Evolutionary conservation across 2,113 vertebrate species (phyloP).

Genomic region (Ranitomeya imitator): DNA sequence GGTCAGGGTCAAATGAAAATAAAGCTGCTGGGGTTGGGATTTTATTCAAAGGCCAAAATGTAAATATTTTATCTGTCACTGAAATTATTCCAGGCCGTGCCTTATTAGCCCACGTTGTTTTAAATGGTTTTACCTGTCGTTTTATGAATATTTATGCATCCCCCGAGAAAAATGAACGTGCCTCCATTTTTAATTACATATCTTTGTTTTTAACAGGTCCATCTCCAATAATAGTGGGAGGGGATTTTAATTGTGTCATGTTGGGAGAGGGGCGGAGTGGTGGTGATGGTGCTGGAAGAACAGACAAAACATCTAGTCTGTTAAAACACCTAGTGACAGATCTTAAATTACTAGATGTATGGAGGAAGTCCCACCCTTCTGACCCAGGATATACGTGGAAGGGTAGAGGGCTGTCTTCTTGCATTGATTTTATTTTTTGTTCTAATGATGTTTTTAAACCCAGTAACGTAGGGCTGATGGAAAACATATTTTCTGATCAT

Average conservation of each 20-base stretch:
- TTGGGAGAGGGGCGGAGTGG: background rate
- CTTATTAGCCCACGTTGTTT: background rate
- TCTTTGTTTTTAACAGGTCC: no score
- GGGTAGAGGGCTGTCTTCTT: background rate
- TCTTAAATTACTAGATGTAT: background rate
- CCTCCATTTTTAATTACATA: no score
- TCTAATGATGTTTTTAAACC: no score
- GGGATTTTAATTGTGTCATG: background rate
- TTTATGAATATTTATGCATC: slow-evolving; percentile 4
- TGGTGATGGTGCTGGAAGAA: background rate
- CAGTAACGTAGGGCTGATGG: no score
- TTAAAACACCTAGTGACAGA: background rate
- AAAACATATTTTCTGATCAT: no score
- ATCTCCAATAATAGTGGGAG: background rate
- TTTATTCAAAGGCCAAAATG: no score
- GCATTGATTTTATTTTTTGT: background rate
- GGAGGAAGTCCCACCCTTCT: background rate
- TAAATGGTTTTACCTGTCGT: background rate
- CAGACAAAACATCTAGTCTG: background rate
- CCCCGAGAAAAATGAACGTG: background rate
- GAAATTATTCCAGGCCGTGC: background rate
- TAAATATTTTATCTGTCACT: no score
- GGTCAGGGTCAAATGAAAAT: no score
- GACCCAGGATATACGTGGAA: background rate
- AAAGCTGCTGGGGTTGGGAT: no score